These are phyloP conservation scores for Actinia tenebrosa DNA, from an alignment of 64 coral and sea anemone species.

Conservation along the genomic window DNA sequence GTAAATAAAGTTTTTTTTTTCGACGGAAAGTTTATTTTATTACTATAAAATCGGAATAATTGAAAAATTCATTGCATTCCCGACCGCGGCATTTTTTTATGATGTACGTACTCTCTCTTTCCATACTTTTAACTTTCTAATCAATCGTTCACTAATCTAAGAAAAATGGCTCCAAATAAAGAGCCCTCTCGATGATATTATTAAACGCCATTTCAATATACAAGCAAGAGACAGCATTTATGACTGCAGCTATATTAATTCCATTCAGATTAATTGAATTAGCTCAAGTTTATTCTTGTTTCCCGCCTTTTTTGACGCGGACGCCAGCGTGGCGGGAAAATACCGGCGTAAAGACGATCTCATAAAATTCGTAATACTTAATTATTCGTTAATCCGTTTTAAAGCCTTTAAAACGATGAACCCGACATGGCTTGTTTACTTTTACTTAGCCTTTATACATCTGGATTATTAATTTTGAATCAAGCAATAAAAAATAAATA, in stretches of 20 bases:
- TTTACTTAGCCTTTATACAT: neutral
- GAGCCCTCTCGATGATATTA: constrained; percentile 1
- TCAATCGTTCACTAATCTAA: neutral
- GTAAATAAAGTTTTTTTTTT: neutral
- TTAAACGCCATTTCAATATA: neutral
- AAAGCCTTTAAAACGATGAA: neutral
- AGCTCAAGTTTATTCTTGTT: neutral
- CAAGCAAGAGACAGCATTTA: neutral
- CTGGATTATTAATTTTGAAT: neutral
- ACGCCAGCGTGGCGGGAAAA: constrained; percentile 12
- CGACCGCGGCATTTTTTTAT: neutral
- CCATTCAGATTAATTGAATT: neutral
- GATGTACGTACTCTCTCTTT: neutral
- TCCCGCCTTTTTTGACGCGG: constrained; percentile 11
- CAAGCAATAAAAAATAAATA: neutral
- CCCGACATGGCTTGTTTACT: neutral
- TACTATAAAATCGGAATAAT: neutral
- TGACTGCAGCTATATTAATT: constrained; percentile 6
- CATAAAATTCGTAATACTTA: constrained; percentile 1
- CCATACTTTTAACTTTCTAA: neutral
- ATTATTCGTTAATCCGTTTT: constrained; percentile 4
- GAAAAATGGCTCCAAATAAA: constrained; percentile 7
- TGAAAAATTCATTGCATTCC: neutral
- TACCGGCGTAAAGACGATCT: neutral
- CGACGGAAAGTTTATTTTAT: neutral